Base-by-base conservation (phyloP, 2,888 invertebrate genomes). In the Megamerina dolium region DNA sequence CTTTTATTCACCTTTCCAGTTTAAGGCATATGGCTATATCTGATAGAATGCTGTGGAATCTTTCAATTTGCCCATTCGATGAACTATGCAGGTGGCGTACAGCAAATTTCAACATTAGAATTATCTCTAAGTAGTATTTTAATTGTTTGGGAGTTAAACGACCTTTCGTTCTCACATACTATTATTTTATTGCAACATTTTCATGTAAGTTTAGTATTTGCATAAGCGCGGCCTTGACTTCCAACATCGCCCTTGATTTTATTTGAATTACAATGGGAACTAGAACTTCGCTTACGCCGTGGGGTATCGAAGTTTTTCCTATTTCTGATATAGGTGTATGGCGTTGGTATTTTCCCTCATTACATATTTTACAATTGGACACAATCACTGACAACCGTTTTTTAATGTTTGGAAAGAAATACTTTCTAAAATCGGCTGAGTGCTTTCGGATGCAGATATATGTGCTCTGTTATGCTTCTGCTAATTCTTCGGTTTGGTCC, bases 161-260 rank as follows among this genome's bases (percentile, higher is more conserved):
- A 41, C 19, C 48, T 37, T n/a, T 53, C 48, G 33, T 49, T 55
- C 29, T 54, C 49, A 14, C 51, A 50, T 27, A 42, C 52, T 31
- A 55, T 49, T 14, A 18, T 44, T 36, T 45, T 55, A 9, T 38
- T 44, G 12, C 39, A 8, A 5, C 41, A 31, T n/a, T n/a, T n/a
- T n/a, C n/a, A 23, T 38, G 49, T 29, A 53, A 46, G 30, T 51
- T 49, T 37, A 55, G 39, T 3, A 54, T 30, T 30, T 50, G 49
- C 32, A 46, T 20, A 9, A 49, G 30, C 9, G 37, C 16, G 16
- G 40, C 18, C 41, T 48, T 30, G 4, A 51, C 32, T 12, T 52
- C 49, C 37, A 27, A 26, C 42, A 51, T 54, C 6, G 52, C 48
- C 21, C 50, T 43, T 8, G 46, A 50, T 8, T n/a, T n/a, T n/a